These are phyloP conservation scores for Actinia equina DNA, from an alignment of 64 coral and sea anemone genomes.

Conservation along the genomic window DNA sequence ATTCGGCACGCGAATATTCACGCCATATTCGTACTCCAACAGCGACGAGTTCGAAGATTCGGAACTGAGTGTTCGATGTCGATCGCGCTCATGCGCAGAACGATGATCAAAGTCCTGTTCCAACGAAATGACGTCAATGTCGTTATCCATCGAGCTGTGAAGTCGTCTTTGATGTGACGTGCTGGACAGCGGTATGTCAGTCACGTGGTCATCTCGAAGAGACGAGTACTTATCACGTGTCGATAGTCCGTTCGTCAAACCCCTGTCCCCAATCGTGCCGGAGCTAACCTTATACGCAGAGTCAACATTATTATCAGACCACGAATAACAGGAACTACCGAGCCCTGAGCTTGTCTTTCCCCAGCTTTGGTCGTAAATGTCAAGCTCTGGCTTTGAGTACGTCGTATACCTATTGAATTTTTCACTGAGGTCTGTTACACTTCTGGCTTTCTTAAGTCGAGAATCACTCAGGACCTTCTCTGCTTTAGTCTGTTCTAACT, in stretches of 20 bases:
- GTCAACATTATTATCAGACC: conserved; percentile 20
- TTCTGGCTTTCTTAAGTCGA: conserved; percentile 33
- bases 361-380: background rate
- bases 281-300: background rate
- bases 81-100: background rate
- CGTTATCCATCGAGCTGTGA: conserved; percentile 35
- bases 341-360: conserved; percentile 7
- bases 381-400: background rate
- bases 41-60: conserved; percentile 38
- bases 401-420: conserved; percentile 27
- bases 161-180: background rate
- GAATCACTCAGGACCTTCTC: background rate
- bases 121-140: conserved; percentile 21
- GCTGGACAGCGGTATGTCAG: background rate
- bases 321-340: conserved; percentile 20
- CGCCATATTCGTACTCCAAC: conserved; percentile 32
- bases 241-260: background rate
- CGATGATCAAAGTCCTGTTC: conserved; percentile 19
- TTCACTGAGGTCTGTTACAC: conserved; percentile 33
- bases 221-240: background rate
- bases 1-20: background rate
- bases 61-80: conserved; percentile 14
- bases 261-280: background rate
- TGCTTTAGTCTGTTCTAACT: conserved; percentile 16
- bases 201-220: background rate